phyloP scores from a whole-genome alignment of 2,113 vertebrate species.

The Vicugna pacos region DNA sequence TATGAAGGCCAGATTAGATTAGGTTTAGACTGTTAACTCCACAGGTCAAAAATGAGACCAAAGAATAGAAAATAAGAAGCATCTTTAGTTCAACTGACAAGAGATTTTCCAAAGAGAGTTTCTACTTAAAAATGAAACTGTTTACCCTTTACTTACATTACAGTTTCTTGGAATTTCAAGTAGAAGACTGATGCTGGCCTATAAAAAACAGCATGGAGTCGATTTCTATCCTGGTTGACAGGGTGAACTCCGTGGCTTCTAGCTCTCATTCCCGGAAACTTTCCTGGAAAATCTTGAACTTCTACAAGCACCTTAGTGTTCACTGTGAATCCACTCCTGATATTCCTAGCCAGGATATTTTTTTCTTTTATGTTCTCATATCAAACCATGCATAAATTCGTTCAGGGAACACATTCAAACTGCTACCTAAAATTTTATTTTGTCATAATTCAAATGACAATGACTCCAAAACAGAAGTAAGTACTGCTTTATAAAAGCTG shows the following conservation, averaged over 20 bases:
- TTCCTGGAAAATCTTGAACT: not conserved
- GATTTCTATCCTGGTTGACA: not conserved
- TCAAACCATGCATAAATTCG: constrained; percentile 27
- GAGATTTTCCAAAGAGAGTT: not conserved
- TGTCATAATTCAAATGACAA: constrained; percentile 20
- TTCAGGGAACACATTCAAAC: constrained; percentile 20
- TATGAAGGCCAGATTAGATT: not conserved
- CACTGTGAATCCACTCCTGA: not conserved
- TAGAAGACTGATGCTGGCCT: not conserved
- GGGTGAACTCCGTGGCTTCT: not conserved
- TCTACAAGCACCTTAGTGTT: not conserved
- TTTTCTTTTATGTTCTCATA: not conserved
- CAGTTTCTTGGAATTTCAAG: not conserved
- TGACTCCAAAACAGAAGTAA: constrained; percentile 43
- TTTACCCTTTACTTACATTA: not conserved
- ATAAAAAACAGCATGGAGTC: not conserved
- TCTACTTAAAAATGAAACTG: not conserved
- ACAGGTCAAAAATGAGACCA: constrained; percentile 39
- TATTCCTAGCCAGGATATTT: not conserved
- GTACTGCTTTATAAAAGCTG: constrained; percentile 42
- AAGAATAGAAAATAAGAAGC: not conserved
- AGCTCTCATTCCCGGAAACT: not conserved
- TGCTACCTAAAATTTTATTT: constrained; percentile 54
- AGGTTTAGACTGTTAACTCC: not conserved
- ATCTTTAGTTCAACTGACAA: not conserved